A percentile compares a stretch with the other conserved stretches of the same genome.
Conservation (phyloP, 2,888 invertebrate species). For the Drosophila recens region DNA sequence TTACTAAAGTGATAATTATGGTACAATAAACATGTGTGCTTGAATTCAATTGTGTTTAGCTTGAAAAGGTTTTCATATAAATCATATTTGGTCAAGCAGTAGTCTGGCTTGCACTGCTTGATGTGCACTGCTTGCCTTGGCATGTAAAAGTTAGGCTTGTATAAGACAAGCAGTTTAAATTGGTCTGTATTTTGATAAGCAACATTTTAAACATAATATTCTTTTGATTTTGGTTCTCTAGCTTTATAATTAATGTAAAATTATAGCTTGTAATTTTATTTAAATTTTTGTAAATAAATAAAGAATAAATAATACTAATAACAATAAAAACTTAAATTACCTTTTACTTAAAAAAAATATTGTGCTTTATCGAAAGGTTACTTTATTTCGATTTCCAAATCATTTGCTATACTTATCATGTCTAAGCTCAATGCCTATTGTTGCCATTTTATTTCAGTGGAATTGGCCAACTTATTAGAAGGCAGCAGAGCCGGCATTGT, state of each 20-base stretch:
- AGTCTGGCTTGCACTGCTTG: background rate
- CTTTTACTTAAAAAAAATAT: background rate
- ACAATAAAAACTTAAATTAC: too few relatives aligned
- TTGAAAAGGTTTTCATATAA: background rate
- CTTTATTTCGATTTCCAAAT: background rate
- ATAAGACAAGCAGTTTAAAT: background rate
- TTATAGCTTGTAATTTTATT: too few relatives aligned
- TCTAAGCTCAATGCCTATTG: conserved; percentile 7
- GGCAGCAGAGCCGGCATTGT: conserved; percentile 6
- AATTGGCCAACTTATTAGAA: conserved; percentile 30
- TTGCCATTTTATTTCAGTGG: conserved; percentile 20
- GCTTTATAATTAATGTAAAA: too few relatives aligned
- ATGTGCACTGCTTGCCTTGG: background rate
- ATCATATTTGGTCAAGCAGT: conserved; percentile 5
- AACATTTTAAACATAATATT: too few relatives aligned
- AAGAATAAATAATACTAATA: too few relatives aligned
- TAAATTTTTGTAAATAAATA: too few relatives aligned
- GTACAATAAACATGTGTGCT: conserved; percentile 1
- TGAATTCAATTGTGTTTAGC: conserved; percentile 5
- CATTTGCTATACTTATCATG: background rate
- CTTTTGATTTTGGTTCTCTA: too few relatives aligned
- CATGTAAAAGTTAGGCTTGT: background rate
- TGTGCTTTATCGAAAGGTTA: background rate
- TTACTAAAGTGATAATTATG: conserved; percentile 11
- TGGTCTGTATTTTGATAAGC: too few relatives aligned